These are phyloP conservation scores for Anas bernieri DNA, from an alignment of 2,797 vertebrate species.

Conservation along the genomic window DNA sequence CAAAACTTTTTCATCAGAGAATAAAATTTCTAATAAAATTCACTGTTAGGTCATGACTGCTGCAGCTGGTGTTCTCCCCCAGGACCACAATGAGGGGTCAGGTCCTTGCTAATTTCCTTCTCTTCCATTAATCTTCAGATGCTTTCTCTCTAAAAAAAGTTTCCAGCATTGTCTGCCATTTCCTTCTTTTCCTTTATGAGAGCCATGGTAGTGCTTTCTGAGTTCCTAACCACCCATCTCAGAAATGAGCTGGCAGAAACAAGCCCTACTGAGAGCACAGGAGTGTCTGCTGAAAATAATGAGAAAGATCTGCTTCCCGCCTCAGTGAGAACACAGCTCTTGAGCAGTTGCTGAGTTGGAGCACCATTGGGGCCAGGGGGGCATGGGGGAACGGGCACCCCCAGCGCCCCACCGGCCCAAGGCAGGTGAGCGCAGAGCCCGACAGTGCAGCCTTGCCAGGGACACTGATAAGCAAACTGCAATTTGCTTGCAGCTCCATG, in stretches of 20 bases:
- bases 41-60: accelerated
- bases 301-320: neutral
- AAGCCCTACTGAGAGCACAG: neutral
- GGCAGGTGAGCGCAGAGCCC: neutral
- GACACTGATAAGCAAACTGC: neutral
- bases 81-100: accelerated
- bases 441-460: neutral
- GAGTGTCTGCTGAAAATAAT: neutral
- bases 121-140: neutral
- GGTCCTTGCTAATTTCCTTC: neutral
- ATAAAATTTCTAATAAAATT: neutral
- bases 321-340: neutral
- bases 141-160: neutral
- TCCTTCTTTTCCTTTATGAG: neutral
- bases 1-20: neutral
- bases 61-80: neutral
- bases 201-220: accelerated
- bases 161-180: neutral
- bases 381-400: neutral
- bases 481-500: neutral
- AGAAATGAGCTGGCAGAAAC: neutral
- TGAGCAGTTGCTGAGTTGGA: neutral
- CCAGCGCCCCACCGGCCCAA: no score
- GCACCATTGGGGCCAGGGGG: no score
- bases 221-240: neutral